Evolutionary conservation across 2,113 vertebrate genomes (phyloP).

Genomic region (Sinocyclocheilus rhinocerous): DNA sequence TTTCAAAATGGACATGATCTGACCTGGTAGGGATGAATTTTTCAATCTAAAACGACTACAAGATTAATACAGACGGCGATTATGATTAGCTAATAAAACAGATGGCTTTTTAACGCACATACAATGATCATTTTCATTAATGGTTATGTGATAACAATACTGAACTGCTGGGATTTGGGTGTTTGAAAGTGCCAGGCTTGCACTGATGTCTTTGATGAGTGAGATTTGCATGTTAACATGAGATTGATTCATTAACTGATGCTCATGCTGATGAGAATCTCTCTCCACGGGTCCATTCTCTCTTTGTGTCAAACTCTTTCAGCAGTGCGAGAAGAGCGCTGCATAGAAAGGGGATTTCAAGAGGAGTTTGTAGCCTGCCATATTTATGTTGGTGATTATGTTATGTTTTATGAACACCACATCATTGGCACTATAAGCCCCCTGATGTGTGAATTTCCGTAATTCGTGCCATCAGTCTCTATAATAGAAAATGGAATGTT

Average conservation of each 20-base stretch:
- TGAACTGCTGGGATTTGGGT: background rate
- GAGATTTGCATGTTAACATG: conserved; percentile 34
- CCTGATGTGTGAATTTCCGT: conserved; percentile 20
- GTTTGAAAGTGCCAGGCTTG: background rate
- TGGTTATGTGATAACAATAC: conserved; percentile 12
- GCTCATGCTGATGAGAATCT: conserved; percentile 1
- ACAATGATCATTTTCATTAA: conserved; percentile 6
- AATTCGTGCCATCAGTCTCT: background rate
- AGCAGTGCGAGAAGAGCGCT: background rate
- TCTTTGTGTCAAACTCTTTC: background rate
- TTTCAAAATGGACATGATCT: background rate
- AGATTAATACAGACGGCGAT: background rate
- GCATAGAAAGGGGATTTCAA: background rate
- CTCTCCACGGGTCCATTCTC: background rate
- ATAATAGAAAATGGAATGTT: background rate
- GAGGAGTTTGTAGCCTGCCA: background rate
- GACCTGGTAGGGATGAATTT: background rate
- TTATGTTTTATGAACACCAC: background rate
- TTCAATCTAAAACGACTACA: background rate
- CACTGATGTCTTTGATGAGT: conserved; percentile 11
- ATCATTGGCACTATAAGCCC: conserved; percentile 9
- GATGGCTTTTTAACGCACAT: conserved; percentile 9
- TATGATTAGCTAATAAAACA: background rate
- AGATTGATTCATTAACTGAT: conserved; percentile 17
- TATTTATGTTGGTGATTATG: background rate